A percentile compares a stretch with the other conserved stretches of the same genome.
These are phyloP conservation scores for Chlamydotis undulata DNA, from an alignment of 2,113 vertebrate genomes.

Conservation along the genomic window DNA sequence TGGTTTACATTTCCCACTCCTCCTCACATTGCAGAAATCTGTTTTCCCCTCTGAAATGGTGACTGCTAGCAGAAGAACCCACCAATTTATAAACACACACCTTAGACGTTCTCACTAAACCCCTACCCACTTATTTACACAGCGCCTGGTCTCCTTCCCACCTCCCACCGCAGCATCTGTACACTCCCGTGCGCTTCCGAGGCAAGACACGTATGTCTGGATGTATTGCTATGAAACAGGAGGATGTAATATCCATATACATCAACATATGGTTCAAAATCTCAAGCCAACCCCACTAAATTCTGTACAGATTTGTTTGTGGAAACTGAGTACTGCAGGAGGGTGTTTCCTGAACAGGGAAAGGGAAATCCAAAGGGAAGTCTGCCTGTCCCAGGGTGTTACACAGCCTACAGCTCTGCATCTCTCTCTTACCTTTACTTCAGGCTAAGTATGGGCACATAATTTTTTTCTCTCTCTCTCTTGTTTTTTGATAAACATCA, in stretches of 20 bases:
- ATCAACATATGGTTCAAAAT: not conserved
- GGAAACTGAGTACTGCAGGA: not conserved
- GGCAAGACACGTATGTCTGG: not conserved
- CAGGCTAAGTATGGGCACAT: not conserved
- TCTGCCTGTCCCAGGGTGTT: not conserved
- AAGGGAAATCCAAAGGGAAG: not conserved
- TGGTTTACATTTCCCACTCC: not conserved
- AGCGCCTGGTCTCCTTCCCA: not conserved
- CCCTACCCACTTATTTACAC: not conserved
- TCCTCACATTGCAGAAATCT: not conserved
- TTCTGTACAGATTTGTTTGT: not conserved
- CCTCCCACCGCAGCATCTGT: slow-evolving; percentile 26
- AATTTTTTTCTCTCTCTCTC: too few species aligned
- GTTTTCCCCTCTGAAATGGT: not conserved
- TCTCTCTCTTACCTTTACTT: not conserved
- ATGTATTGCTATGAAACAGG: not conserved
- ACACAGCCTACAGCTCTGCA: not conserved
- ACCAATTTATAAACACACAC: not conserved
- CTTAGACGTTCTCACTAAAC: not conserved
- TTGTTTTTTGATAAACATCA: not conserved
- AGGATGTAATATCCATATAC: not conserved
- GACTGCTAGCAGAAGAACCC: not conserved
- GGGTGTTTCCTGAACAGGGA: not conserved
- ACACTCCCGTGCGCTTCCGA: not conserved
- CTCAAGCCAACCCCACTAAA: not conserved